Conservation (phyloP, 2,888 invertebrate genomes). For the Cybosia mesomella region DNA sequence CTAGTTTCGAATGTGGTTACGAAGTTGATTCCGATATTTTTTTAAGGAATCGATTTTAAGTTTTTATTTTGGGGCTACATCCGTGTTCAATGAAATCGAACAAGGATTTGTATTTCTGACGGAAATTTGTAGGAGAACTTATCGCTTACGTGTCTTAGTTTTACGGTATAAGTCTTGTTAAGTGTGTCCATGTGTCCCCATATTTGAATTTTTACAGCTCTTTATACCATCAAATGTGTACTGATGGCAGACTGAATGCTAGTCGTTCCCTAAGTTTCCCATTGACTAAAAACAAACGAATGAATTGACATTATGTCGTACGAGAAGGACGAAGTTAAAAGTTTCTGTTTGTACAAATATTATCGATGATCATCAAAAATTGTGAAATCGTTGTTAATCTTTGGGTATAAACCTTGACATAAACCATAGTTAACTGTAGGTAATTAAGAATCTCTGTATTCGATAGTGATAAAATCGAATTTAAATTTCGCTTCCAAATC, state of each 20-base stretch:
- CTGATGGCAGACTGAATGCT: slow-evolving; percentile 33
- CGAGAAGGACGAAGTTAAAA: slow-evolving; percentile 1
- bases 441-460: slow-evolving; percentile 43
- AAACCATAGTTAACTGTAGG: slow-evolving; percentile 30
- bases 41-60: slow-evolving; percentile 18
- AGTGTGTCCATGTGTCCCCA: slow-evolving; percentile 8
- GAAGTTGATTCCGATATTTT: slow-evolving; percentile 18
- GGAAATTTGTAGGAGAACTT: slow-evolving; percentile 10
- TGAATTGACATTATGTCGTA: slow-evolving; percentile 10
- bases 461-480: slow-evolving; percentile 33
- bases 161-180: slow-evolving; percentile 7
- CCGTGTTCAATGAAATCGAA: slow-evolving; percentile 7
- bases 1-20: slow-evolving; percentile 13
- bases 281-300: slow-evolving; percentile 26
- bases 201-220: slow-evolving; percentile 3
- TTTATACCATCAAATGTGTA: slow-evolving; percentile 9
- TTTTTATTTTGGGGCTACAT: slow-evolving; percentile 2
- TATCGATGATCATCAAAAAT: slow-evolving; percentile 10
- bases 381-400: slow-evolving; percentile 13
- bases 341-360: slow-evolving; percentile 19
- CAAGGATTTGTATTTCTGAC: slow-evolving; percentile 6
- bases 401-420: slow-evolving; percentile 17
- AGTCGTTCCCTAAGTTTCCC: slow-evolving; percentile 39
- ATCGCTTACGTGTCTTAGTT: slow-evolving; percentile 7
- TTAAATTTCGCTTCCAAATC: slow-evolving; percentile 29